These are phyloP conservation scores for Chaetodon auriga DNA, from an alignment of 2,113 vertebrate species.

Conservation along the genomic window DNA sequence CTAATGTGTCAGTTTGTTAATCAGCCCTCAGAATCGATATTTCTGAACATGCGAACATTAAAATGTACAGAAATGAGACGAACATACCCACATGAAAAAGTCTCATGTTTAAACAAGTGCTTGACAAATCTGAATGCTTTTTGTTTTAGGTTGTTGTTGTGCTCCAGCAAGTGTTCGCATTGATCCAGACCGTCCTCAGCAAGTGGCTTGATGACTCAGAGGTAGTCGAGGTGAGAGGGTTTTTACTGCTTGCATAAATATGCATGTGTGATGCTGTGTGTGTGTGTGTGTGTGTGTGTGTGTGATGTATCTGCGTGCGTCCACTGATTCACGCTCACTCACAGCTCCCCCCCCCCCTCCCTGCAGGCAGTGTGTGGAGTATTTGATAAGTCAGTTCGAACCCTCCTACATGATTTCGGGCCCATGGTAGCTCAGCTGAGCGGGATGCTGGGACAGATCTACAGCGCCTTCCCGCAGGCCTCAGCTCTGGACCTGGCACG, in stretches of 20 bases:
- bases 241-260: slow-evolving; percentile 13
- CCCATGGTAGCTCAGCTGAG: slow-evolving; percentile 95
- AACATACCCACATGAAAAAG: not conserved
- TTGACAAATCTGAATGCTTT: not conserved
- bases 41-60: not conserved
- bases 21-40: too few relatives aligned
- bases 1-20: not conserved
- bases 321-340: slow-evolving; percentile 37
- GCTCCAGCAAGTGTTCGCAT: slow-evolving; percentile 94
- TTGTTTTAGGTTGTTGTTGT: slow-evolving; percentile 91
- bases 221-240: slow-evolving; percentile 92
- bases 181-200: slow-evolving; percentile 95
- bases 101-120: not conserved
- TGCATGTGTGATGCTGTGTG: not conserved
- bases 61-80: not conserved
- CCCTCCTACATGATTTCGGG: slow-evolving; percentile 93
- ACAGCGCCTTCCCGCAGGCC: slow-evolving; percentile 93
- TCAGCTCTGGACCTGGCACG: slow-evolving; percentile 93
- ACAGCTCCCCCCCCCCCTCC: not conserved
- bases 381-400: slow-evolving; percentile 96
- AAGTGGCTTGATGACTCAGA: slow-evolving; percentile 96
- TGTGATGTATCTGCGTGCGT: not conserved
- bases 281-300: slow-evolving; percentile 14
- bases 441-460: slow-evolving; percentile 97
- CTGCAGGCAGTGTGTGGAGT: slow-evolving; percentile 93